Conservation (phyloP, 2,888 invertebrate species). For the Andrena bicolor region DNA sequence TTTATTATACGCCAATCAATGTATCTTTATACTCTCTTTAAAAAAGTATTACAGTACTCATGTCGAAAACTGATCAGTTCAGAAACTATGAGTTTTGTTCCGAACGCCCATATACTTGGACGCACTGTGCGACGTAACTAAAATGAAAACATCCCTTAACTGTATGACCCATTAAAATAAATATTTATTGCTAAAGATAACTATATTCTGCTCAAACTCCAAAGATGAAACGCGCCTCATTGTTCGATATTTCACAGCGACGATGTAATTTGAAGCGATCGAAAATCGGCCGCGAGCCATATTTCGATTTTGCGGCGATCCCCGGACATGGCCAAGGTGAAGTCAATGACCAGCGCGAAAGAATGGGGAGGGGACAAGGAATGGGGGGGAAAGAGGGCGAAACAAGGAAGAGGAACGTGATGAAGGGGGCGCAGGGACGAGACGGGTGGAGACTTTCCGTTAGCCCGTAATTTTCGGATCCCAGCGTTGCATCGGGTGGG, state of each 20-base stretch:
- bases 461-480: constrained; percentile 81
- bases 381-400: constrained; percentile 16
- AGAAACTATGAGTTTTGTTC: too few relatives aligned
- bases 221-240: background rate
- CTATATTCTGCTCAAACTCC: background rate
- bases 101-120: too few relatives aligned
- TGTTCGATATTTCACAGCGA: background rate
- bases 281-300: constrained; percentile 33
- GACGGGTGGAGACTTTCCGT: constrained; percentile 72
- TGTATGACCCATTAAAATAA: too few relatives aligned
- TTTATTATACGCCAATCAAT: too few relatives aligned
- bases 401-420: background rate
- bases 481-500: constrained; percentile 75
- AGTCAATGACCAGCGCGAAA: constrained; percentile 70
- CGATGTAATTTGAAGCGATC: constrained; percentile 19
- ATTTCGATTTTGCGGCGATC: constrained; percentile 43
- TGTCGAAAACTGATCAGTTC: too few relatives aligned
- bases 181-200: too few relatives aligned
- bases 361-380: constrained; percentile 45
- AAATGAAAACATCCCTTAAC: too few relatives aligned
- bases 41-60: too few relatives aligned
- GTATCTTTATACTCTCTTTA: too few relatives aligned
- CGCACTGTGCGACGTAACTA: too few relatives aligned
- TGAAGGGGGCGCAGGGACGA: constrained; percentile 26
- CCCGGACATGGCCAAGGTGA: constrained; percentile 19